Conservation (phyloP, 2,113 vertebrate species). For the Eclectus roratus region DNA sequence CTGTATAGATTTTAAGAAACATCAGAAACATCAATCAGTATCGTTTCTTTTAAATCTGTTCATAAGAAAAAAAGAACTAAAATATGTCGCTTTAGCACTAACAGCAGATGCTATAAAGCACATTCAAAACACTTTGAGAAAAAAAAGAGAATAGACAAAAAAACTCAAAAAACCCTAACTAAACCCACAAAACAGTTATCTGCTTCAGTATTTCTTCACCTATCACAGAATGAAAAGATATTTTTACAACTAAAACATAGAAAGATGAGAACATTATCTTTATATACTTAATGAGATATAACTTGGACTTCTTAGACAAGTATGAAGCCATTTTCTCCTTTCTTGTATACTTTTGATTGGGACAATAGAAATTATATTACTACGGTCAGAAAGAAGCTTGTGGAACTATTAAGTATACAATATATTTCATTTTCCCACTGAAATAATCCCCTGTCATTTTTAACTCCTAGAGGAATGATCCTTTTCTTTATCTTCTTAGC, state of each 20-base stretch:
- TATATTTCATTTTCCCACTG: background rate
- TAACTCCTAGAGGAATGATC: background rate
- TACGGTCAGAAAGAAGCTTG: background rate
- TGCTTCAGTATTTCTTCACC: background rate
- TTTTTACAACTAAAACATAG: background rate
- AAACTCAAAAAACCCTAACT: background rate
- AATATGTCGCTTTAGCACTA: background rate
- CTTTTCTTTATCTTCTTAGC: background rate
- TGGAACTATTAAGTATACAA: background rate
- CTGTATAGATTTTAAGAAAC: background rate
- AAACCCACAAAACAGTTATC: background rate
- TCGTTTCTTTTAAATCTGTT: slow-evolving; percentile 1
- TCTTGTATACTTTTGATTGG: background rate
- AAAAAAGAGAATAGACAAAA: background rate
- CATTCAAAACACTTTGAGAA: background rate
- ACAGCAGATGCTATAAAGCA: background rate
- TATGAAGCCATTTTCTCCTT: background rate
- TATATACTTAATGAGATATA: background rate
- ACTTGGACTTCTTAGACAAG: background rate
- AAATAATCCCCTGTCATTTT: background rate
- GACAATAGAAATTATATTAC: background rate
- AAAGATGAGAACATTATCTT: background rate
- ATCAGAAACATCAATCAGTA: background rate
- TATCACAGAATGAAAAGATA: background rate
- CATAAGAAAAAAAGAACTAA: slow-evolving; percentile 16